Conservation (phyloP, 2,113 vertebrate genomes). For the Corydoras maculifer region DNA sequence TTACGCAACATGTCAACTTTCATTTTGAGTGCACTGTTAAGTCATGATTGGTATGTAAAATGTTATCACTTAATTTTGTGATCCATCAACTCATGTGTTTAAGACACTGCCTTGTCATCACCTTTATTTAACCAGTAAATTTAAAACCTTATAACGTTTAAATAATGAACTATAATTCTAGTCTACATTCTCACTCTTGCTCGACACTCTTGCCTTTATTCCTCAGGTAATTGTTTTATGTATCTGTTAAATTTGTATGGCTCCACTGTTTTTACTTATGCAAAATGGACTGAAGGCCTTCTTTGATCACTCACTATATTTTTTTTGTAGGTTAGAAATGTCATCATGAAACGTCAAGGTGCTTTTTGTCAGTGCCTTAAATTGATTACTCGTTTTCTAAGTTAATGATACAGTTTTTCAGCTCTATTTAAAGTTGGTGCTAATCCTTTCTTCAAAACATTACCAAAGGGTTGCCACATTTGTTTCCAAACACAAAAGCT, state of each 20-base stretch:
- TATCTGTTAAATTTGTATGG: conserved; percentile 22
- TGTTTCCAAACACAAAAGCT: conserved; percentile 13
- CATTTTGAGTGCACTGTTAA: background rate
- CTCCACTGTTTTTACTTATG: conserved; percentile 24
- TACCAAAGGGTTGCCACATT: conserved; percentile 31
- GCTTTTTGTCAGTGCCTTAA: conserved; percentile 57
- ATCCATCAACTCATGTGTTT: background rate
- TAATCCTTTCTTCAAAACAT: conserved; percentile 37
- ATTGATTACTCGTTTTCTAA: background rate
- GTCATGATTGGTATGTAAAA: background rate
- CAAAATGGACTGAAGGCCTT: conserved; percentile 15
- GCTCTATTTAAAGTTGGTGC: conserved; percentile 51
- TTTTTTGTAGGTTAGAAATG: conserved; percentile 46
- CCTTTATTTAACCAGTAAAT: background rate
- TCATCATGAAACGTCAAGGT: conserved; percentile 22
- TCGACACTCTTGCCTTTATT: conserved; percentile 60
- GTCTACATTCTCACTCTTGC: conserved; percentile 21
- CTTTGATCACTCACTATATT: background rate
- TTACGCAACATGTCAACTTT: too few species aligned
- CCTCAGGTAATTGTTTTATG: conserved; percentile 52
- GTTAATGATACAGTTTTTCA: background rate
- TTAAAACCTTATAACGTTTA: conserved; percentile 12
- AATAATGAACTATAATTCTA: conserved; percentile 20
- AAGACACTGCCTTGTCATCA: conserved; percentile 7
- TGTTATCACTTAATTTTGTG: background rate